phyloP scores from a whole-genome alignment of 1,140 invertebrate species.

The Dendrolimus punctatus region DNA sequence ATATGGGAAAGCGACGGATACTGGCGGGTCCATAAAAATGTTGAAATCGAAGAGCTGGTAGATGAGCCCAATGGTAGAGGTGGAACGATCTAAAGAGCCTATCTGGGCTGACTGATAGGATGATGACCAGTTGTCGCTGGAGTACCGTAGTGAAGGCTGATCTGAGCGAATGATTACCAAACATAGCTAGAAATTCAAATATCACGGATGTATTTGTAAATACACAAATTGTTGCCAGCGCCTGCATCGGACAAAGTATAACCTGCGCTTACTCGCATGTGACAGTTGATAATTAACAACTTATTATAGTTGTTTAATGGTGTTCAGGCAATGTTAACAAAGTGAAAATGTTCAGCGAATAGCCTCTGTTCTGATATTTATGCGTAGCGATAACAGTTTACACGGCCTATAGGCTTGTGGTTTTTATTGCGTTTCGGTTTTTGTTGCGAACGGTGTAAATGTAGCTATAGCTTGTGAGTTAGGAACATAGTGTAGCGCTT shows the following conservation, averaged over 20 bases:
- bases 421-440: slow-evolving; percentile 29
- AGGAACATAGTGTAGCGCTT: slow-evolving; percentile 7
- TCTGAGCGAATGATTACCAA: no score
- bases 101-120: no score
- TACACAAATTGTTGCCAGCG: slow-evolving; percentile 14
- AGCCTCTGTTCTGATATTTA: slow-evolving; percentile 26
- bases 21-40: no score
- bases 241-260: slow-evolving; percentile 5
- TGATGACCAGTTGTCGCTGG: no score
- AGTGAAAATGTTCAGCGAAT: slow-evolving; percentile 33
- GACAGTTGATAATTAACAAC: slow-evolving; percentile 50
- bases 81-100: no score
- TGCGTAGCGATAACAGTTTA: slow-evolving; percentile 33
- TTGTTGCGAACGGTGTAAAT: slow-evolving; percentile 17
- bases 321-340: slow-evolving; percentile 47
- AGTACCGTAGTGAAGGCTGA: no score
- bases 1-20: no score
- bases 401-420: slow-evolving; percentile 21
- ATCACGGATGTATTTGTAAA: no score
- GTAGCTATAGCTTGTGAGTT: slow-evolving; percentile 14
- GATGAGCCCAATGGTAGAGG: no score
- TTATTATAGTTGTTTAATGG: slow-evolving; percentile 42
- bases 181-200: no score
- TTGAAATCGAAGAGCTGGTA: no score
- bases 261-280: slow-evolving; percentile 20